These are phyloP conservation scores for Chrysolina oricalcia DNA, from an alignment of 2,888 invertebrate species.

Conservation along the genomic window DNA sequence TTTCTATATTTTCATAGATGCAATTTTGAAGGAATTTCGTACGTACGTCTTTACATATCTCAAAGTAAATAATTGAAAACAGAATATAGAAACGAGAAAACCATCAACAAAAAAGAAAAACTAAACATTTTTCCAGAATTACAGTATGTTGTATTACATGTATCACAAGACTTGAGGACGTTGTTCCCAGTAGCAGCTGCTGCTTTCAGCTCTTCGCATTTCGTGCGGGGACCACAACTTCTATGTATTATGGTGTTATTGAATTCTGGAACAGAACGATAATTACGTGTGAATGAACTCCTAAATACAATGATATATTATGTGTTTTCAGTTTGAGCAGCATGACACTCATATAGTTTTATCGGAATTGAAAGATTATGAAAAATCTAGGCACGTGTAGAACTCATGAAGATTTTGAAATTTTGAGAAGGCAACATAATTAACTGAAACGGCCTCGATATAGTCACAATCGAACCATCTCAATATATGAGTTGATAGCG, in stretches of 20 bases:
- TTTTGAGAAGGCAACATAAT: no score
- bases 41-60: not conserved
- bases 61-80: not conserved
- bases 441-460: no score
- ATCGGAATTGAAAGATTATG: no score
- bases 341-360: not conserved
- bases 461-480: no score
- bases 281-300: constrained; percentile 1
- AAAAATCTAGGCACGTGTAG: no score
- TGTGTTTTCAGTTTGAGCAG: not conserved
- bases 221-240: constrained; percentile 31
- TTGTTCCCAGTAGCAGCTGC: not conserved
- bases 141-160: constrained; percentile 1
- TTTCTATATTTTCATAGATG: no score
- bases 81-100: not conserved
- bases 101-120: not conserved
- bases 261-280: not conserved
- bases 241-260: constrained; percentile 20
- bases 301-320: not conserved
- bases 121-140: not conserved
- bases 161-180: not conserved
- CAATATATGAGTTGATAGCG: no score
- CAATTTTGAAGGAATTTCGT: not conserved
- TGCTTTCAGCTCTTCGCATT: constrained; percentile 30
- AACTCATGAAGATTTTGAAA: no score